Base-by-base conservation (phyloP, 2,113 vertebrate species). In the Callorhinus ursinus region DNA sequence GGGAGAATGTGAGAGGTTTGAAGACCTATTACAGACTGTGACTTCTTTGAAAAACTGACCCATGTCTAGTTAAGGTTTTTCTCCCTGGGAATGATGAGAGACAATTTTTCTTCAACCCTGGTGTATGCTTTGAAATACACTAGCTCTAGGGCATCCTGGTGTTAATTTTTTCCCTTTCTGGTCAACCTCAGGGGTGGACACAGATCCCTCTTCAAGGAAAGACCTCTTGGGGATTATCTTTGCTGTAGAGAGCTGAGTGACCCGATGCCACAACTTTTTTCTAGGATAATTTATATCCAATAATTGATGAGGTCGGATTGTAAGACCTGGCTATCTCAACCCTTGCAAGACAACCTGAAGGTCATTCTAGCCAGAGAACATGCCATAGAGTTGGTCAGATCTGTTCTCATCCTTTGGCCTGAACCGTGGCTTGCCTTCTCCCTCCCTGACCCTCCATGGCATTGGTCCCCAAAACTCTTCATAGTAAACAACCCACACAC, bases 291-390 rank as follows among this genome's bases (percentile, higher is more conserved):
- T 59, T 51, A 39, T 11, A 33, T 39, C 16, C 19, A 79, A 8
- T 53, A 71, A 53, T n/a, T 86, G 76, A 42, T 4, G 5, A 79
- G 0, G 2, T 11, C 6, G 14, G 7, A 21, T 14, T 2, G 0
- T 2, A 4, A 12, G 24, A n/a, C 36, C 18, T 12, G 7, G 21
- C 31, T 49, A 14, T 19, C 28, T 85, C 49, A 59, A 22, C 24
- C 31, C 2, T 4, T 28, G 13, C 12, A 4, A 51, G 82, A 51
- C 22, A 4, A 10, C 63, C 18, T 4, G 10, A 84, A 90, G 46
- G 10, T 10, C 90, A 5, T 8, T 69, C 36, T 8, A 53, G 59
- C 46, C 7, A 2, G 49, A 33, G 22, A 14, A 28, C 13, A 7
- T 7, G 21, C 16, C 15, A 1, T 10, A 2, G 55, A 15, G 1